Conservation (phyloP, 2,113 vertebrate genomes). For the Melierax canorus region DNA sequence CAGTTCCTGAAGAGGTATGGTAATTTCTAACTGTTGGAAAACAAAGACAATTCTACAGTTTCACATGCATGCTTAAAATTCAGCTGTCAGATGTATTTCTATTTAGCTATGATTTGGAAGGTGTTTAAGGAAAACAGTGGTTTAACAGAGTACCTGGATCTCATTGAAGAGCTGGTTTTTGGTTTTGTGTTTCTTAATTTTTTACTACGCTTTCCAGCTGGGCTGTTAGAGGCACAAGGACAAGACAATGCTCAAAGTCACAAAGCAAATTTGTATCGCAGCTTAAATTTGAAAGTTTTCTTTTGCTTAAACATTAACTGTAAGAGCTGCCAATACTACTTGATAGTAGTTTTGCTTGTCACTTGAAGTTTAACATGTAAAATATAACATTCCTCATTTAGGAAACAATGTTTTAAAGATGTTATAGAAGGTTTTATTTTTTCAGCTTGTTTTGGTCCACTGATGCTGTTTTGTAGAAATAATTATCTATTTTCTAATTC, state of each 20-base stretch:
- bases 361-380: neutral
- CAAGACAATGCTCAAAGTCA: neutral
- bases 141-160: slow-evolving; percentile 36
- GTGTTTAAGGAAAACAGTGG: neutral
- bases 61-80: neutral
- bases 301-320: neutral
- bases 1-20: neutral
- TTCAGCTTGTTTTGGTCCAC: neutral
- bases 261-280: neutral
- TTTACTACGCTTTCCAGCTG: slow-evolving; percentile 2
- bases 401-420: neutral
- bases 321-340: neutral
- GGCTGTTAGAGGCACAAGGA: neutral
- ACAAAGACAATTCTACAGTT: neutral
- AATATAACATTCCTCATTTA: neutral
- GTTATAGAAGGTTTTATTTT: neutral
- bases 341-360: neutral
- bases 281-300: neutral
- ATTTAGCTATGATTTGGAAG: slow-evolving; percentile 4
- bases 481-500: neutral
- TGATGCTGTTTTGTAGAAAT: neutral
- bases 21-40: neutral
- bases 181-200: slow-evolving; percentile 2
- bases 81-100: neutral
- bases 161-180: neutral